Evolutionary conservation across 2,888 invertebrate species (phyloP).

Genomic region (Serripes groenlandicus): DNA sequence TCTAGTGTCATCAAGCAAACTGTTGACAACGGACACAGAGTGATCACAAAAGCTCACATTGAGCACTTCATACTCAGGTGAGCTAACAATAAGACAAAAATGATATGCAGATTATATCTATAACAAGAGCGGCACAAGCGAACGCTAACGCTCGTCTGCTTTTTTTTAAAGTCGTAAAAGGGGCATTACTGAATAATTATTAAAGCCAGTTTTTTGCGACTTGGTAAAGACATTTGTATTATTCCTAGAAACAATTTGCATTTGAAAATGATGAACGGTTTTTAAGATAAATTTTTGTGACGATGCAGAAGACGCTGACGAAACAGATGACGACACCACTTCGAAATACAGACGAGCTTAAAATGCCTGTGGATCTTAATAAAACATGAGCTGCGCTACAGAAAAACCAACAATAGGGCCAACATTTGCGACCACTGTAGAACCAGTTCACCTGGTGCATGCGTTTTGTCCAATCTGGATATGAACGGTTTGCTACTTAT

Average conservation of each 20-base stretch:
- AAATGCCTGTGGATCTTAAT: too few species aligned
- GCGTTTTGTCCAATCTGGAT: too few species aligned
- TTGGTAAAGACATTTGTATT: background rate
- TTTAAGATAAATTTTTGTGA: background rate
- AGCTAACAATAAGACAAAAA: background rate
- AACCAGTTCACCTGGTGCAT: too few species aligned
- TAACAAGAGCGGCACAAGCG: background rate
- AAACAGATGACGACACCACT: too few species aligned
- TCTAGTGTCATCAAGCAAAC: too few species aligned
- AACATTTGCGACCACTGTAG: too few species aligned
- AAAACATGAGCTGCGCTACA: too few species aligned
- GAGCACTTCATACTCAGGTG: background rate
- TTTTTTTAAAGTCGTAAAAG: background rate
- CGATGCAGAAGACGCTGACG: too few species aligned
- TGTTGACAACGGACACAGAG: background rate
- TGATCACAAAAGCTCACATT: background rate
- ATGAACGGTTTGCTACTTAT: too few species aligned
- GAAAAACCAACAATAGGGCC: too few species aligned
- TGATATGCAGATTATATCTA: background rate
- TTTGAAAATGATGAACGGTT: background rate
- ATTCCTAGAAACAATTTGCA: background rate
- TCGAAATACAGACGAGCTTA: too few species aligned
- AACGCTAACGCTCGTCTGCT: background rate
- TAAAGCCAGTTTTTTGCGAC: background rate
- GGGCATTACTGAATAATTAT: background rate